These are phyloP conservation scores for Achatina immaculata DNA, from an alignment of 1,140 invertebrate genomes.

Conservation along the genomic window DNA sequence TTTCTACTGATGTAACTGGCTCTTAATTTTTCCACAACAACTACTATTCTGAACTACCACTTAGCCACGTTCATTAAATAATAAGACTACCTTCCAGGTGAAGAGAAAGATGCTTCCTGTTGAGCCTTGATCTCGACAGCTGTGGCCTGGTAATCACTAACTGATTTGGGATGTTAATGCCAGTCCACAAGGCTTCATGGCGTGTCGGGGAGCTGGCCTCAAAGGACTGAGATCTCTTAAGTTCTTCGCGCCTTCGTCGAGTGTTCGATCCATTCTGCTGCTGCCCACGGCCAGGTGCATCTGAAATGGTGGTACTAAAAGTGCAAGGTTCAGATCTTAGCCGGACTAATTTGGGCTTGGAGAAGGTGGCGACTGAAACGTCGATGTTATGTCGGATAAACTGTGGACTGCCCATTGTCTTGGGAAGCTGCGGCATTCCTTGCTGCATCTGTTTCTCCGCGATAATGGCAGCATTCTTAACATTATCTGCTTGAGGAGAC, in stretches of 20 bases:
- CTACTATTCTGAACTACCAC: too few relatives aligned
- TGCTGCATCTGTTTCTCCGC: slow-evolving; percentile 3
- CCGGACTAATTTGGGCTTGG: slow-evolving; percentile 33
- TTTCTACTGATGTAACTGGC: too few relatives aligned
- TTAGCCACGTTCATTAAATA: not conserved
- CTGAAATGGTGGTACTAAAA: not conserved
- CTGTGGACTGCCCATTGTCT: not conserved
- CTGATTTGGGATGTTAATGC: slow-evolving; percentile 35
- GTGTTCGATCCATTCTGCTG: not conserved
- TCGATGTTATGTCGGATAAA: slow-evolving; percentile 11
- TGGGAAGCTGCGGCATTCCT: not conserved
- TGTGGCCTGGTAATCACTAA: slow-evolving; percentile 36
- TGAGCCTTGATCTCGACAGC: slow-evolving; percentile 28
- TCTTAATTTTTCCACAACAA: too few relatives aligned
- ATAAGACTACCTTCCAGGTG: slow-evolving; percentile 29
- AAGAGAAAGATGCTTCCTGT: slow-evolving; percentile 36
- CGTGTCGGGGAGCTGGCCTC: slow-evolving; percentile 26
- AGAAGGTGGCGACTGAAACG: slow-evolving; percentile 9
- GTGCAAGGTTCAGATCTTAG: slow-evolving; percentile 32
- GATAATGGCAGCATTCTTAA: slow-evolving; percentile 24
- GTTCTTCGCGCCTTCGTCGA: slow-evolving; percentile 24
- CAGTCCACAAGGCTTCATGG: slow-evolving; percentile 34
- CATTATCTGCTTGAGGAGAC: slow-evolving; percentile 24
- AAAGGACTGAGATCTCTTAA: slow-evolving; percentile 34
- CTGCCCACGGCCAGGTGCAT: not conserved